Percentiles rank a stretch among this genome's conserved stretches.
phyloP scores from a whole-genome alignment of 2,888 invertebrate species.

The Geophilus truncorum region DNA sequence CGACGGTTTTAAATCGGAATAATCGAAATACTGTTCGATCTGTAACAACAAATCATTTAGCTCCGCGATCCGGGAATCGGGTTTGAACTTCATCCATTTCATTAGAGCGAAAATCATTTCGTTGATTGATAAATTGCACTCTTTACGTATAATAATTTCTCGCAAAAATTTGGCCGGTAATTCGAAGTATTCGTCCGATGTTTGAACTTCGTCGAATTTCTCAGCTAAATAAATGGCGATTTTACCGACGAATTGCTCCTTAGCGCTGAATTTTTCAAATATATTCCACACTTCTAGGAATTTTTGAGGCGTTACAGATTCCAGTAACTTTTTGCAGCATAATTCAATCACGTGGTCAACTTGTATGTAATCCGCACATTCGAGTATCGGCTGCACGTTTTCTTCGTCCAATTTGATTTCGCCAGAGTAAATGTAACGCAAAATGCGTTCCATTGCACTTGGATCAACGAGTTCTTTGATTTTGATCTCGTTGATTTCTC shows the following conservation, averaged over 20 bases:
- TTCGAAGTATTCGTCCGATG: not conserved
- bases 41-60: not conserved
- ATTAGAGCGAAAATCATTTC: not conserved
- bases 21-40: not conserved
- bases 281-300: not conserved
- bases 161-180: not conserved
- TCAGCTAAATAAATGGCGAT: not conserved
- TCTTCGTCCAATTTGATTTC: not conserved
- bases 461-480: not conserved
- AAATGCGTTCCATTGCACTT: not conserved
- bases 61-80: not conserved
- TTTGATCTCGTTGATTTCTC: not conserved
- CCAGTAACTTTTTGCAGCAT: not conserved
- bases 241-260: not conserved
- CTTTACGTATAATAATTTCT: not conserved
- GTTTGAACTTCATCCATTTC: not conserved
- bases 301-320: not conserved
- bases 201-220: not conserved
- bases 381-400: not conserved
- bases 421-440: not conserved
- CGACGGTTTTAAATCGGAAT: not conserved
- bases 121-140: not conserved
- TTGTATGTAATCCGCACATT: not conserved
- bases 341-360: not conserved
- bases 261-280: not conserved